Evolutionary conservation across 2,888 invertebrate species (phyloP).

Genomic region (Daptonema setosum): DNA sequence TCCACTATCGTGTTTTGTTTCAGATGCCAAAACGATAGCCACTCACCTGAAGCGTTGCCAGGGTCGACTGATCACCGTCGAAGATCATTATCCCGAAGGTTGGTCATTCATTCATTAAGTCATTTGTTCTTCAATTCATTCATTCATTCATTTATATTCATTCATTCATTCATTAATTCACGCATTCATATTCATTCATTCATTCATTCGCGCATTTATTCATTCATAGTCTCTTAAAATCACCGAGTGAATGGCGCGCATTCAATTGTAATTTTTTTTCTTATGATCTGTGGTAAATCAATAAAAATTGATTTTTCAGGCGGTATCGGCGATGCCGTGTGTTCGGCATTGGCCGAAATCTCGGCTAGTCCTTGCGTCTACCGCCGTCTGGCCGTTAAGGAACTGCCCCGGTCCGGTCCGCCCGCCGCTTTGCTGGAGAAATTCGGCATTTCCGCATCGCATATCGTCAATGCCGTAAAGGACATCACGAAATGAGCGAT

Average conservation of each 20-base stretch:
- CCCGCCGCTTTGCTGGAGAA: slow-evolving; percentile 59
- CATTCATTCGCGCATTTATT: not conserved
- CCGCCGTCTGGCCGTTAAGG: slow-evolving; percentile 54
- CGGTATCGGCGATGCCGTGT: slow-evolving; percentile 83
- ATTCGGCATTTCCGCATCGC: slow-evolving; percentile 46
- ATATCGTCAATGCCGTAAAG: not conserved
- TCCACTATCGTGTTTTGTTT: too few species aligned
- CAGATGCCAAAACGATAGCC: slow-evolving; percentile 50
- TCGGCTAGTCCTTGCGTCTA: slow-evolving; percentile 47
- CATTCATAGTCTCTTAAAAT: not conserved
- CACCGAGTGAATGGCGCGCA: too few species aligned
- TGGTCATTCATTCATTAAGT: not conserved
- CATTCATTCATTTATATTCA: not conserved
- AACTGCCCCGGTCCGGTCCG: slow-evolving; percentile 77
- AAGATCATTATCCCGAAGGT: slow-evolving; percentile 88
- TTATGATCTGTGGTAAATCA: too few species aligned
- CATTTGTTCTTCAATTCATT: not conserved
- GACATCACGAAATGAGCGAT: too few species aligned
- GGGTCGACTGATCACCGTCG: slow-evolving; percentile 67
- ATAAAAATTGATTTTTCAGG: too few species aligned
- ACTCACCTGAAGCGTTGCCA: slow-evolving; percentile 51
- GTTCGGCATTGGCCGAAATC: slow-evolving; percentile 46
- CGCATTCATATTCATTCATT: too few species aligned
- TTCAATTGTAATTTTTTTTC: too few species aligned
- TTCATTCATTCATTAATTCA: not conserved